These are phyloP conservation scores for Pelagia noctiluca DNA, from an alignment of 30 jellyfish, hydroid and myxozoan species.

Conservation along the genomic window DNA sequence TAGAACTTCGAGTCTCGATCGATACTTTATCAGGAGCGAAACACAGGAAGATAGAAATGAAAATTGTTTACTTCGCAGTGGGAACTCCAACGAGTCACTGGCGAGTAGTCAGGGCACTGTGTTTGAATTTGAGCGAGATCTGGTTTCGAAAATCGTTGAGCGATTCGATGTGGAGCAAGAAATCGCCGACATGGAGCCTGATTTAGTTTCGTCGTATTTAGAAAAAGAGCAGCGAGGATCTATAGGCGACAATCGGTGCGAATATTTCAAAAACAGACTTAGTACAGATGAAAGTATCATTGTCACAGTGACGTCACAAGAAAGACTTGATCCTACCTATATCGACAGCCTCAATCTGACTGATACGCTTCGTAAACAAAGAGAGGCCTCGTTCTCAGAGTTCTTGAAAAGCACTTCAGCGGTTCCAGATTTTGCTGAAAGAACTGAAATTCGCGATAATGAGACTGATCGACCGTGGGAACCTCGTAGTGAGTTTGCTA, in stretches of 20 bases:
- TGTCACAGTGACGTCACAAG: constrained; percentile 81
- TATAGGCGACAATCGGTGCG: constrained; percentile 22
- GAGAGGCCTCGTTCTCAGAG: constrained; percentile 73
- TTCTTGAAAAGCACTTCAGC: constrained; percentile 37
- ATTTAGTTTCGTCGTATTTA: constrained; percentile 52
- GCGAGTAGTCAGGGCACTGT: constrained; percentile 88
- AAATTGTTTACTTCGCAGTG: constrained; percentile 14
- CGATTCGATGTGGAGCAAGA: constrained; percentile 92
- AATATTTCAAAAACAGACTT: constrained; percentile 23
- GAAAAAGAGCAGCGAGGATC: constrained; percentile 55
- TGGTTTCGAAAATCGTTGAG: constrained; percentile 92
- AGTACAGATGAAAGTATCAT: constrained; percentile 58
- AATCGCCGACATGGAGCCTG: constrained; percentile 69
- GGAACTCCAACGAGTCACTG: constrained; percentile 67
- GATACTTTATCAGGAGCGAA: constrained; percentile 43
- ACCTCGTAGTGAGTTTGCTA: constrained; percentile 52
- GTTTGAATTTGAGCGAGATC: constrained; percentile 82
- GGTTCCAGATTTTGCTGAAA: background rate
- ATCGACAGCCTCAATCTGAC: constrained; percentile 64
- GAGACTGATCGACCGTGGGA: constrained; percentile 57
- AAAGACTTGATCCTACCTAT: constrained; percentile 65
- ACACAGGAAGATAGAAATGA: background rate
- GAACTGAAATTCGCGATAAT: constrained; percentile 1
- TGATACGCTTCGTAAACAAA: constrained; percentile 57
- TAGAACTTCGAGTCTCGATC: constrained; percentile 73